Evolutionary conservation across 2,113 vertebrate genomes (phyloP), one percentile per base, ranked within the genome.

Genomic region (Chlorodrepanis virens): DNA sequence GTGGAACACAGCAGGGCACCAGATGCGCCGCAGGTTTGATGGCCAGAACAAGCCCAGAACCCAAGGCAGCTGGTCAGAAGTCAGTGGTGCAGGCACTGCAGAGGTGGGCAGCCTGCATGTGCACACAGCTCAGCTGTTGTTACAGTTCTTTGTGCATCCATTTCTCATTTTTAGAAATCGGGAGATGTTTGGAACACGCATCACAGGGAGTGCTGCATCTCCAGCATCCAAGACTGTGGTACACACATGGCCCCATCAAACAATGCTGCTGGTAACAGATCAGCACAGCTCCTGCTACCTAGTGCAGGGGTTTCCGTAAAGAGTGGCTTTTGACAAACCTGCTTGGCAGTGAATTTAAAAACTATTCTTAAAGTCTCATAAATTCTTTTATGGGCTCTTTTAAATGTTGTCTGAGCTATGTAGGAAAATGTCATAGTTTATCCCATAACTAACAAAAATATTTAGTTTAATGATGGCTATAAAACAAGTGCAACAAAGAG

Each of bases 301-400:
- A 76, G 54, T 9, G 5, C 9, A 8, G 6, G 12, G 78, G 39
- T 76, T 83, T 91, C 79, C 65, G 35, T n/a, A 35, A 44, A 76
- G 64, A 42, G 49, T 89, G 69, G 50, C 74, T 96, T 96, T 54
- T 90, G 76, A 75, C 47, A 52, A 72, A 83, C 76, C 56, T 47
- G 44, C 79, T 94, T 95, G 89, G 78, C 89, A 83, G 68, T 83
- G 83, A 79, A 94, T 93, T 96, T 94, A 33, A 77, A 83, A 83
- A 56, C 22, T 77, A 49, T 56, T 77, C 77, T 77, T 44, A 56
- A 83, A 77, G 27, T 70, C 90, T 97, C 75, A 69, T 69, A 95
- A 95, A 87, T 68, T 81, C 45, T 96, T 97, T 90, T 81, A 91
- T 57, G 77, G 50, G 39, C 42, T 17, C 47, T 76, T 91, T 90